Evolutionary conservation across 2,113 vertebrate species (phyloP).

Genomic region (Anser brachyrhynchus): DNA sequence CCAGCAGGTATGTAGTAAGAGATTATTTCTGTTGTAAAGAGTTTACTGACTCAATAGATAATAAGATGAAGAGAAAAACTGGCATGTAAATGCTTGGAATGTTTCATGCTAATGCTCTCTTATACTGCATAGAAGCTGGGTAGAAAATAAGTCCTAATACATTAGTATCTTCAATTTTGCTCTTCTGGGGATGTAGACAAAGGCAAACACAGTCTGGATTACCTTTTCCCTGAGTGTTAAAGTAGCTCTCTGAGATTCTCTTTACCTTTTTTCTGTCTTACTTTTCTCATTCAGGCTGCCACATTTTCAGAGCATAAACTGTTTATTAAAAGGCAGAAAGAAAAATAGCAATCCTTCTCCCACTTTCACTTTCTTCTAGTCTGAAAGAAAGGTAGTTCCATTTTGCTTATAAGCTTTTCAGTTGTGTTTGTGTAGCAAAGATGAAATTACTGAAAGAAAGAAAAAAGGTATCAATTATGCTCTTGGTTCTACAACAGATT

Average conservation of each 20-base stretch:
- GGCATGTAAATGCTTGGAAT: not conserved
- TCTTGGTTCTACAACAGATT: not conserved
- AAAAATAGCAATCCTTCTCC: not conserved
- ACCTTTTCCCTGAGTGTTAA: not conserved
- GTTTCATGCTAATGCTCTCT: not conserved
- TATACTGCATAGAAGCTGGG: not conserved
- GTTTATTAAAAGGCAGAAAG: not conserved
- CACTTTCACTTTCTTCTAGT: not conserved
- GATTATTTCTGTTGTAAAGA: not conserved
- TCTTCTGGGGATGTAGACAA: not conserved
- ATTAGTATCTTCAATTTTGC: not conserved
- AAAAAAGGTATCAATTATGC: not conserved
- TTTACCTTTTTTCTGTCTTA: not conserved
- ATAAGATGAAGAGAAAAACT: not conserved
- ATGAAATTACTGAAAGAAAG: not conserved
- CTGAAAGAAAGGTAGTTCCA: not conserved
- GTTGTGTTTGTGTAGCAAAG: not conserved
- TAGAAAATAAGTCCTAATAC: not conserved
- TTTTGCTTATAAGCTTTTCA: not conserved
- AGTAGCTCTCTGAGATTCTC: not conserved
- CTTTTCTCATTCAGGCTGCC: not conserved
- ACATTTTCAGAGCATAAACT: not conserved
- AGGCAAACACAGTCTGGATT: not conserved
- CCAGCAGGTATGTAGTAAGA: not conserved
- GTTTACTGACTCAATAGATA: not conserved